Conservation (phyloP, 2,888 invertebrate genomes). For the Melinaea menophilus region DNA sequence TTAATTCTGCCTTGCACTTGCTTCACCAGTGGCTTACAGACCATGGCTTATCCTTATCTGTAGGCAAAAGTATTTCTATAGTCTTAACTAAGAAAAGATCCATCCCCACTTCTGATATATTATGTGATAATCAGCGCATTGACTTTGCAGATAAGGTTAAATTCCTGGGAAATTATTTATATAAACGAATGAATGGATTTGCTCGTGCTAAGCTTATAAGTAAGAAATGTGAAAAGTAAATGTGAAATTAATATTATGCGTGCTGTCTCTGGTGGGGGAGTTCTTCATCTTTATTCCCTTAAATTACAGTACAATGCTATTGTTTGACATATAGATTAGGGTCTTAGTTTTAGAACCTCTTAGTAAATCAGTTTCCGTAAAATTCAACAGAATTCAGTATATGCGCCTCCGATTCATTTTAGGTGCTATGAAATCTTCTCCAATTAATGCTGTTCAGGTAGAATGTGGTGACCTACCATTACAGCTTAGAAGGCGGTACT, state of each 20-base stretch:
- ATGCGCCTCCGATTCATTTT: too few species aligned
- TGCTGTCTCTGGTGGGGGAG: constrained; percentile 33
- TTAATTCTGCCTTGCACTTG: background rate
- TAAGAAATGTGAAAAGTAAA: constrained; percentile 21
- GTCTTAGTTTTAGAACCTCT: constrained; percentile 28
- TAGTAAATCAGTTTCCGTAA: constrained; percentile 27
- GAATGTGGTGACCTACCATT: constrained; percentile 14
- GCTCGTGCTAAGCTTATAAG: constrained; percentile 16
- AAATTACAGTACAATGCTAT: constrained; percentile 32
- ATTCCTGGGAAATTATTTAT: constrained; percentile 24
- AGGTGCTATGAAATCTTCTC: too few species aligned
- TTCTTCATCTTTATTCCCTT: constrained; percentile 26
- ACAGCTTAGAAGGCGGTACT: constrained; percentile 6
- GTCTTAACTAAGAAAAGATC: constrained; percentile 1
- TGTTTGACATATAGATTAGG: constrained; percentile 33
- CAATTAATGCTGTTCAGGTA: constrained; percentile 28
- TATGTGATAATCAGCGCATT: background rate
- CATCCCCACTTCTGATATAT: background rate
- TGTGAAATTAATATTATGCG: constrained; percentile 18
- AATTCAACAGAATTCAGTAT: background rate
- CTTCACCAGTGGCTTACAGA: constrained; percentile 2
- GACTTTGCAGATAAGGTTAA: constrained; percentile 12
- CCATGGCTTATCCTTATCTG: constrained; percentile 3
- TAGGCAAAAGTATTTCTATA: background rate
- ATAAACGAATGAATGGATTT: constrained; percentile 21